These are phyloP conservation scores for Malaclemys terrapin DNA, from an alignment of 2,113 vertebrate species.

Conservation along the genomic window DNA sequence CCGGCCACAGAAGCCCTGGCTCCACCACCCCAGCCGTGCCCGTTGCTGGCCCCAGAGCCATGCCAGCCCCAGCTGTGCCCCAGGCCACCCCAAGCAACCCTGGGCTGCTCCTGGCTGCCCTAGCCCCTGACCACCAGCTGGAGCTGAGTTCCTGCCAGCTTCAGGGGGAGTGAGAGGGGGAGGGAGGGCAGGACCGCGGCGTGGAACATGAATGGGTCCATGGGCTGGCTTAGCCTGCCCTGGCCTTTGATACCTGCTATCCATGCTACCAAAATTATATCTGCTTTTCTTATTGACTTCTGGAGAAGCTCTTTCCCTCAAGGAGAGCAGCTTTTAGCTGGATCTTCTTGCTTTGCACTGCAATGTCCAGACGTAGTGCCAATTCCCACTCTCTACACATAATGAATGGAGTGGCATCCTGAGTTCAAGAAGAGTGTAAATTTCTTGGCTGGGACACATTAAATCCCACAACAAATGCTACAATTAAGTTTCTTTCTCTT, in stretches of 20 bases:
- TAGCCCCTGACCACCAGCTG: no score
- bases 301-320: not conserved
- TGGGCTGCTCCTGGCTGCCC: no score
- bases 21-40: no score
- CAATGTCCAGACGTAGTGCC: not conserved
- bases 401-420: conserved; percentile 16
- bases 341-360: not conserved
- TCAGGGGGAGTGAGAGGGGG: no score
- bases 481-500: conserved; percentile 30
- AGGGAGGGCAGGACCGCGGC: no score
- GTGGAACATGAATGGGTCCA: no score
- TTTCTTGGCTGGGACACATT: not conserved
- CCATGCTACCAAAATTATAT: not conserved
- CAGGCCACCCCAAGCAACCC: no score
- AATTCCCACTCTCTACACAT: not conserved
- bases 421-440: not conserved
- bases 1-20: no score
- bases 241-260: not conserved
- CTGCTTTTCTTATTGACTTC: not conserved
- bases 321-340: not conserved
- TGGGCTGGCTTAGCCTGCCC: no score
- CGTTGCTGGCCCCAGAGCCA: no score
- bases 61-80: no score
- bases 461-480: not conserved
- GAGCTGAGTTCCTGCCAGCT: no score